Evolutionary conservation across 2,113 vertebrate species (phyloP).

Genomic region (Corynorhinus townsendii): DNA sequence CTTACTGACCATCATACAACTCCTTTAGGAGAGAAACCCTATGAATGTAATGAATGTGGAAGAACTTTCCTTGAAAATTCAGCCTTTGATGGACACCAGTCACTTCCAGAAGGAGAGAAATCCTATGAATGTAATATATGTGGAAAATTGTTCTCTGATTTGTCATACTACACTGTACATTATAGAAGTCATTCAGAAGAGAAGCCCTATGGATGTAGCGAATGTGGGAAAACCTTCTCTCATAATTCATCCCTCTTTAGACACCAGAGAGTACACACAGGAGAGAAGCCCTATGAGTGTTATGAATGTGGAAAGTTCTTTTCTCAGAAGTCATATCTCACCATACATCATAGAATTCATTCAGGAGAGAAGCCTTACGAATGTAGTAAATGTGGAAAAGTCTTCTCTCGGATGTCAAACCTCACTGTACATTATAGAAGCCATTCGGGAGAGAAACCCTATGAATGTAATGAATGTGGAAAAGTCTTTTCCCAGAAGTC

Average conservation of each 20-base stretch:
- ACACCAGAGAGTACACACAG: constrained; percentile 74
- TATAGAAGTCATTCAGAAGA: constrained; percentile 72
- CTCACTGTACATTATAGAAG: constrained; percentile 73
- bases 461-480: constrained; percentile 68
- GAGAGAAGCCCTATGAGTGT: constrained; percentile 74
- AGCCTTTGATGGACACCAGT: constrained; percentile 43
- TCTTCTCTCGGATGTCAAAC: constrained; percentile 72
- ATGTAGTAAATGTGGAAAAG: constrained; percentile 82
- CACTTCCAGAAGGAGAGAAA: constrained; percentile 62
- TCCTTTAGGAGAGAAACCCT: constrained; percentile 58
- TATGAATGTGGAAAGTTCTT: constrained; percentile 72
- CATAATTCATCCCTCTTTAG: constrained; percentile 69
- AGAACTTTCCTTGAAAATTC: constrained; percentile 49
- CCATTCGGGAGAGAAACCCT: constrained; percentile 74
- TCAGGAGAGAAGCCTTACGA: constrained; percentile 78
- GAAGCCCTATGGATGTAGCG: constrained; percentile 71
- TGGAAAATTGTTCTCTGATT: constrained; percentile 67
- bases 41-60: constrained; percentile 66
- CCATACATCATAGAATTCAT: constrained; percentile 71
- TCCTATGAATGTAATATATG: constrained; percentile 74
- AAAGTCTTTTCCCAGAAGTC: constrained; percentile 75
- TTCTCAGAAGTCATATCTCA: constrained; percentile 71
- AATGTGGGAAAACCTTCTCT: constrained; percentile 76
- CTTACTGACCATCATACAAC: constrained; percentile 1
- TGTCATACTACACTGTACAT: constrained; percentile 58